These are phyloP conservation scores for Puffinus mauretanicus DNA, from an alignment of 2,113 vertebrate species.

Conservation along the genomic window DNA sequence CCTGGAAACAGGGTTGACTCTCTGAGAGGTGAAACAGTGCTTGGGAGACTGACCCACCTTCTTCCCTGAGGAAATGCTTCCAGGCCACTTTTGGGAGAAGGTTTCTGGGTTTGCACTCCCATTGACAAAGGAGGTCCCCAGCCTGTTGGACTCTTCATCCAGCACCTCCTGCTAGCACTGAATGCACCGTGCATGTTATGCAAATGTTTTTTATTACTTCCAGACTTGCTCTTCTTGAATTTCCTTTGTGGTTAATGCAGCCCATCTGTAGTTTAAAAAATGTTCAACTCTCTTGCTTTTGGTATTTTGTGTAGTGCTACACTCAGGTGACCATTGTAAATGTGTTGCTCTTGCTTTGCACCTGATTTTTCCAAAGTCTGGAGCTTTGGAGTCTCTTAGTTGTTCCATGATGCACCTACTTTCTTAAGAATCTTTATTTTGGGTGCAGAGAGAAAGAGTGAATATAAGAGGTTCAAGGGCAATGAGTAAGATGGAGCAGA, in stretches of 20 bases:
- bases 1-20: not conserved
- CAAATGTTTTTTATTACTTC: not conserved
- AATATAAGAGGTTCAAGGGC: not conserved
- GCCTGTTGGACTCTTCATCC: not conserved
- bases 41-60: not conserved
- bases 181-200: not conserved
- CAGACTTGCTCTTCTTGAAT: not conserved
- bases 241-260: constrained; percentile 26
- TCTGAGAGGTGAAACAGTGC: not conserved
- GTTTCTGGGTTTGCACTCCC: not conserved
- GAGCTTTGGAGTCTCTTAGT: not conserved
- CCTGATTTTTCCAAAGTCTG: not conserved
- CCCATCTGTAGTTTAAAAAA: not conserved
- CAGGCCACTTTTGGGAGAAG: not conserved
- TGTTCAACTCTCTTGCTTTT: not conserved
- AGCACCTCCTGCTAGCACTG: not conserved
- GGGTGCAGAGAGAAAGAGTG: not conserved
- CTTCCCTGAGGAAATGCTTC: not conserved
- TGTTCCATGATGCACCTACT: not conserved
- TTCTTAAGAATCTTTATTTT: not conserved
- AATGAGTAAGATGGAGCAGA: not conserved
- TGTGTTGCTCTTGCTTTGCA: not conserved
- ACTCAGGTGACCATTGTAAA: not conserved
- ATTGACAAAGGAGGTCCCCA: not conserved
- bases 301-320: not conserved